A percentile compares a stretch with the other conserved stretches of the same genome.
These are phyloP conservation scores for Tortrix viridana DNA, from an alignment of 2,888 invertebrate genomes.

Conservation along the genomic window DNA sequence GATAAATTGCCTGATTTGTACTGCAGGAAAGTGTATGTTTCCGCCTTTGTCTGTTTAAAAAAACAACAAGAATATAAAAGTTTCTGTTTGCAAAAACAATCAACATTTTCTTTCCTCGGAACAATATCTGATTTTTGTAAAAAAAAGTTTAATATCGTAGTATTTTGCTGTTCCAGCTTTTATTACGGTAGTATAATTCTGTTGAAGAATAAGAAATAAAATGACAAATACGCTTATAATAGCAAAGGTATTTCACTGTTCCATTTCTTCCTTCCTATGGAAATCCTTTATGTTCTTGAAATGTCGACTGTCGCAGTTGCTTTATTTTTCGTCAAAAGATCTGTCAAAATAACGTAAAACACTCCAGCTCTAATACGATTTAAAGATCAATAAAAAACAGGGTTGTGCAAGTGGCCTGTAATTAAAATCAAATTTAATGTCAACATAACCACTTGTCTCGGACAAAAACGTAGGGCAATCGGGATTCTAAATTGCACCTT, in stretches of 20 bases:
- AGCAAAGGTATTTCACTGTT: too few species aligned
- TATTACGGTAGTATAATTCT: too few species aligned
- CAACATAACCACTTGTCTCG: constrained; percentile 7
- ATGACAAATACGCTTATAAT: too few species aligned
- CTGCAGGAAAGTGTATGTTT: constrained; percentile 23
- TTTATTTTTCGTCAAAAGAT: not conserved
- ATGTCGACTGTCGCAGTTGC: too few species aligned
- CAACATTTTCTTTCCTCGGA: too few species aligned
- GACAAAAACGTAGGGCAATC: constrained; percentile 11
- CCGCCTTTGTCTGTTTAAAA: constrained; percentile 15
- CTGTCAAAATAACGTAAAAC: not conserved
- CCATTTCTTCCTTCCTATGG: too few species aligned
- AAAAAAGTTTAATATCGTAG: too few species aligned
- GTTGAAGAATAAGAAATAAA: too few species aligned
- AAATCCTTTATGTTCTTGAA: too few species aligned
- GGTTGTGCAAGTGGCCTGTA: not conserved
- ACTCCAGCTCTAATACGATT: constrained; percentile 23
- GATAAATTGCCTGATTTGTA: constrained; percentile 36
- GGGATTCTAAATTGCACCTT: constrained; percentile 31
- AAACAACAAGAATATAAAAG: constrained; percentile 11
- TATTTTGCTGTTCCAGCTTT: too few species aligned
- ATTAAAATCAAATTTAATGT: constrained; percentile 29
- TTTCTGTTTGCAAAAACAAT: too few species aligned
- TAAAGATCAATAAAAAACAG: not conserved
- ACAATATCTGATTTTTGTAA: too few species aligned